Conservation (phyloP, 2,888 invertebrate species). For the Polymixis lichenea region DNA sequence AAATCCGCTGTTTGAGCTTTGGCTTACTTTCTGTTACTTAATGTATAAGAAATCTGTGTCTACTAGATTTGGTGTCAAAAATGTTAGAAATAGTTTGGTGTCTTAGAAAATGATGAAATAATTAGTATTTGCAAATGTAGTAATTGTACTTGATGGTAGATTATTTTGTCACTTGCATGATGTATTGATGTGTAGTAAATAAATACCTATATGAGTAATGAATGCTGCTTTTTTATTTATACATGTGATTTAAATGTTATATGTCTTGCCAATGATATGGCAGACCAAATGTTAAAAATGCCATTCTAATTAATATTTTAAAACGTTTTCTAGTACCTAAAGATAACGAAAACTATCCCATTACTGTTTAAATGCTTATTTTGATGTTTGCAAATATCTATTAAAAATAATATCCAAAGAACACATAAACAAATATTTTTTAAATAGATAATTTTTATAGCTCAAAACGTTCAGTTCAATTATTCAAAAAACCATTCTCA, state of each 20-base stretch:
- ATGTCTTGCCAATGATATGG: slow-evolving; percentile 9
- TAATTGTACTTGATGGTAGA: slow-evolving; percentile 43
- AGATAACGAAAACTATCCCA: slow-evolving; percentile 12
- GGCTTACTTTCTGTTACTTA: slow-evolving; percentile 29
- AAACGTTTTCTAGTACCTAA: neutral
- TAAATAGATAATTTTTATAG: neutral
- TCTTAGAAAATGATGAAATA: slow-evolving; percentile 27
- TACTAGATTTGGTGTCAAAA: slow-evolving; percentile 27
- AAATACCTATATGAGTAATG: slow-evolving; percentile 22
- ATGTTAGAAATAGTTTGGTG: slow-evolving; percentile 28
- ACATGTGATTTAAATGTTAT: slow-evolving; percentile 23
- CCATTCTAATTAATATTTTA: neutral
- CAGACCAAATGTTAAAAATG: slow-evolving; percentile 7
- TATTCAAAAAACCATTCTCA: neutral
- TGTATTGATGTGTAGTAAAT: slow-evolving; percentile 52
- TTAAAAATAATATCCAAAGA: too few species aligned
- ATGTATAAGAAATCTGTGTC: slow-evolving; percentile 3
- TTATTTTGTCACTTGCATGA: slow-evolving; percentile 42
- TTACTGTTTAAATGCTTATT: slow-evolving; percentile 28
- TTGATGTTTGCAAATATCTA: neutral
- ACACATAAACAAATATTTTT: neutral
- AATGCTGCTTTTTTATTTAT: slow-evolving; percentile 49
- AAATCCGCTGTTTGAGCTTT: neutral
- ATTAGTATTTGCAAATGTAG: slow-evolving; percentile 42
- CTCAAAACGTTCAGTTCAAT: neutral